These are phyloP conservation scores for Phrynosoma platyrhinos DNA, from an alignment of 2,113 vertebrate species.

Conservation along the genomic window DNA sequence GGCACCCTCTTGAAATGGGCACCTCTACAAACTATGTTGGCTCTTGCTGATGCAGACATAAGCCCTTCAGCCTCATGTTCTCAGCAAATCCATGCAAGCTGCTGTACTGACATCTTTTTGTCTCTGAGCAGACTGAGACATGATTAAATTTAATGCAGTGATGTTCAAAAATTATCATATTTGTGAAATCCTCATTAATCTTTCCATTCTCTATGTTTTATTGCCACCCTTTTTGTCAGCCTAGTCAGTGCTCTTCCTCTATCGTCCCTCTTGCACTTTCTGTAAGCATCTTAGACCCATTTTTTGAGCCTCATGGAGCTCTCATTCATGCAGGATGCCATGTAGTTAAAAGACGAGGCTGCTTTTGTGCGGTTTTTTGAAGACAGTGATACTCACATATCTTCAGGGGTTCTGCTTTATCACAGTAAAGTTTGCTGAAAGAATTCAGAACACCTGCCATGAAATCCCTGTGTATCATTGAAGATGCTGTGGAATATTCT, in stretches of 20 bases:
- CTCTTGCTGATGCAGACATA: background rate
- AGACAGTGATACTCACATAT: background rate
- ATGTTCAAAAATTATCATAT: constrained; percentile 62
- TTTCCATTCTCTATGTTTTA: constrained; percentile 59
- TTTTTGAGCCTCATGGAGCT: constrained; percentile 17
- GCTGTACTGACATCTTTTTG: background rate
- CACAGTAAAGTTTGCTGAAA: background rate
- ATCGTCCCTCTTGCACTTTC: constrained; percentile 8
- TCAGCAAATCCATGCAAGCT: background rate
- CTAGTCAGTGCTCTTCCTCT: background rate
- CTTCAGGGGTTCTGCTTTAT: background rate
- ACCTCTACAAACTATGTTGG: background rate
- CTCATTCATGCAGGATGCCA: background rate
- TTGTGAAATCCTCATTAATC: constrained; percentile 68
- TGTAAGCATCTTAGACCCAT: background rate
- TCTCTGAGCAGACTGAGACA: background rate
- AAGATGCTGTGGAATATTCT: background rate
- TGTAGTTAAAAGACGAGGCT: background rate
- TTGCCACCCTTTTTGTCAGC: constrained; percentile 39
- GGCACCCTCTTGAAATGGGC: background rate
- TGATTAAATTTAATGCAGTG: constrained; percentile 51
- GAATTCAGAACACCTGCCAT: background rate
- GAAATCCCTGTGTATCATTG: background rate
- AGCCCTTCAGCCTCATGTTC: background rate
- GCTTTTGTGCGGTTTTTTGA: background rate